phyloP scores from a whole-genome alignment of 2,113 vertebrate genomes.

The Salvator merianae region DNA sequence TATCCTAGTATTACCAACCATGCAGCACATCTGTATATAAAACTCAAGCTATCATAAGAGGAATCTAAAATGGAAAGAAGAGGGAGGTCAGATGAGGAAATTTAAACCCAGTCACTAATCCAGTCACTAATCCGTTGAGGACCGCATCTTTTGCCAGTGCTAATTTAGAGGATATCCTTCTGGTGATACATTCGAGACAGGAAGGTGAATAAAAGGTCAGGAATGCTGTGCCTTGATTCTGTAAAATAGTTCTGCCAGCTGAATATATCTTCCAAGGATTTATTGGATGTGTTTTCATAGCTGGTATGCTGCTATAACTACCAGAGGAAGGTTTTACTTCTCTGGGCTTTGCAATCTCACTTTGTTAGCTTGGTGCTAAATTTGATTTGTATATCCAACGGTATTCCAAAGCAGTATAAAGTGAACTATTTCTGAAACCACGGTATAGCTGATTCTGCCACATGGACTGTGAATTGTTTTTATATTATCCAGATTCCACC shows the following conservation, averaged over 20 bases:
- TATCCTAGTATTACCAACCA: background rate
- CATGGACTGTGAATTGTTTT: background rate
- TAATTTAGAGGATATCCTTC: conserved; percentile 26
- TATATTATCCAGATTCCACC: background rate
- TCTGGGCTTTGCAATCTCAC: background rate
- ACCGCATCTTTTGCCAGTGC: conserved; percentile 17
- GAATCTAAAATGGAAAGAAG: conserved; percentile 13
- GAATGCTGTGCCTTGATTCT: conserved; percentile 13
- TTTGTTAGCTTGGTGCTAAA: background rate
- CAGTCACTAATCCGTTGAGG: conserved; percentile 13
- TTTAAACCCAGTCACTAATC: conserved; percentile 28
- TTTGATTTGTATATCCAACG: background rate
- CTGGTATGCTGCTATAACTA: background rate
- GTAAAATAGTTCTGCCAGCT: conserved; percentile 7
- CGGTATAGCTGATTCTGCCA: background rate
- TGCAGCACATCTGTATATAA: background rate
- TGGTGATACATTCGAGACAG: conserved; percentile 2
- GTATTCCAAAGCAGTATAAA: background rate
- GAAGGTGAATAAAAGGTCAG: conserved; percentile 28
- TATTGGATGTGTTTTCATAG: background rate
- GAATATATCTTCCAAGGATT: conserved; percentile 20
- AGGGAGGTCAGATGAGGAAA: conserved; percentile 14
- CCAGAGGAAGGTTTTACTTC: background rate
- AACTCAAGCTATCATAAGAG: background rate
- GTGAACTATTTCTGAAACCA: background rate